phyloP scores from a whole-genome alignment of 2,113 vertebrate species.

The Perca schrenkii region DNA sequence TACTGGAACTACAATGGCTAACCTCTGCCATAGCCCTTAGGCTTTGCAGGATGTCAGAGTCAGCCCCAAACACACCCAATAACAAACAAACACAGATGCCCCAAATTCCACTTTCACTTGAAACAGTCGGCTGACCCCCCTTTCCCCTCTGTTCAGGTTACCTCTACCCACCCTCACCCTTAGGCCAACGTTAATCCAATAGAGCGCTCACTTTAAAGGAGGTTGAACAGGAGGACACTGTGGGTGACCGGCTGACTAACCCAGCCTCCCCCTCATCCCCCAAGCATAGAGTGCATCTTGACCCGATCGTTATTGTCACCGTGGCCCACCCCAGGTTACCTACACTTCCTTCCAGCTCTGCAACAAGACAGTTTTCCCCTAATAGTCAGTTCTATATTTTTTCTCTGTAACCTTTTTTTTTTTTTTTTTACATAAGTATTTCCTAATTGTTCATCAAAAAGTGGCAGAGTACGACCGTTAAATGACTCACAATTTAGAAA shows the following conservation, averaged over 20 bases:
- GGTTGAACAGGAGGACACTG: conserved; percentile 75
- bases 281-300: conserved; percentile 31
- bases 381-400: neutral
- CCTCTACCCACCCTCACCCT: conserved; percentile 67
- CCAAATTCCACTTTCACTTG: conserved; percentile 82
- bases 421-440: neutral
- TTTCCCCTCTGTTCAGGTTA: conserved; percentile 71
- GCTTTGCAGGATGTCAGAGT: conserved; percentile 80
- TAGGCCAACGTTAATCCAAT: conserved; percentile 80
- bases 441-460: neutral
- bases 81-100: conserved; percentile 83
- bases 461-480: neutral
- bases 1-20: conserved; percentile 39
- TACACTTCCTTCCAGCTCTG: conserved; percentile 13
- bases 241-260: conserved; percentile 51
- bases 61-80: conserved; percentile 74
- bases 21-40: conserved; percentile 77
- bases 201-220: conserved; percentile 71
- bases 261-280: conserved; percentile 18
- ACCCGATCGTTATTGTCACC: conserved; percentile 30
- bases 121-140: conserved; percentile 79
- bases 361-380: neutral
- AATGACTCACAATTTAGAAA: neutral
- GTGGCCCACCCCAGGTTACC: conserved; percentile 23
- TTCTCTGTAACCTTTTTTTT: neutral